A percentile compares a stretch with the other conserved stretches of the same genome.
Evolutionary conservation across 2,797 vertebrate species (phyloP).

Genomic region (Danio jaintianensis): DNA sequence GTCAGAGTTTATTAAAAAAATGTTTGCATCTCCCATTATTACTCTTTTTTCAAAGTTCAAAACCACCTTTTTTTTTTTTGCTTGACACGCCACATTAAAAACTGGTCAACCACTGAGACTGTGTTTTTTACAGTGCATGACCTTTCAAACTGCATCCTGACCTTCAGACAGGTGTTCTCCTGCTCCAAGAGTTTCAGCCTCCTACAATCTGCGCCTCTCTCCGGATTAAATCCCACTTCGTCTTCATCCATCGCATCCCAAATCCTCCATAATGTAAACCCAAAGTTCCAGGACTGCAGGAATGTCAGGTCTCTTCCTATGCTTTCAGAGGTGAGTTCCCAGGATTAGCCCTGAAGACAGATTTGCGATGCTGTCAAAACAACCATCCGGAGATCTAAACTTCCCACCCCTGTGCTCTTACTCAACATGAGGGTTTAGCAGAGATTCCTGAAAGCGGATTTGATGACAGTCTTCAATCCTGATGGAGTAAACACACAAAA

Average conservation of each 20-base stretch:
- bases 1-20: too few species aligned
- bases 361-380: conserved; percentile 69
- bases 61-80: too few species aligned
- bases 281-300: conserved; percentile 68
- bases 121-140: too few species aligned
- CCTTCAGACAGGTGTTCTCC: conserved; percentile 61
- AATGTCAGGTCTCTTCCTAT: conserved; percentile 73
- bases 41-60: too few species aligned
- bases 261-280: conserved; percentile 66
- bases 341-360: conserved; percentile 65
- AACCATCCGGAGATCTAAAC: conserved; percentile 59
- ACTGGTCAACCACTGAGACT: too few species aligned
- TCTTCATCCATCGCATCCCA: conserved; percentile 52
- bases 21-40: too few species aligned
- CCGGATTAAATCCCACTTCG: conserved; percentile 68
- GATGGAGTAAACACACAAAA: conserved; percentile 29
- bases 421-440: conserved; percentile 59
- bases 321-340: conserved; percentile 69
- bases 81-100: too few species aligned
- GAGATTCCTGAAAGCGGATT: conserved; percentile 22
- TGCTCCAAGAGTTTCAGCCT: conserved; percentile 72
- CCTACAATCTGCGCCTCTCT: conserved; percentile 75
- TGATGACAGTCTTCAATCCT: conserved; percentile 17
- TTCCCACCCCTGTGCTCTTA: conserved; percentile 42
- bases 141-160: not conserved